phyloP scores from a whole-genome alignment of 2,888 invertebrate species.

The Himalopsyche japonica region DNA sequence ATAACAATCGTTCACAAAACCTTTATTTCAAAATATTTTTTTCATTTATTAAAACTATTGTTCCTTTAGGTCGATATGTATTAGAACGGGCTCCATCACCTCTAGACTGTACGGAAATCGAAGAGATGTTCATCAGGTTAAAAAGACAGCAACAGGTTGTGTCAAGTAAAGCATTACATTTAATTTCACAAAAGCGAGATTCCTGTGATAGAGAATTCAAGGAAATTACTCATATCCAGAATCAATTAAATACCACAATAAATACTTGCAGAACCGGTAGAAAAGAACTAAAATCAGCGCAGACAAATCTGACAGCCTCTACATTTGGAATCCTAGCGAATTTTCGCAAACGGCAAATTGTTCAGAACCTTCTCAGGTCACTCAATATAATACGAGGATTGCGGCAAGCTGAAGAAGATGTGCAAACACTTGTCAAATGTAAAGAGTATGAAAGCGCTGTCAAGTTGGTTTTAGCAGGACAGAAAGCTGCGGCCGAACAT shows the following conservation, averaged over 20 bases:
- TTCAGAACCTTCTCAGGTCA: slow-evolving; percentile 78
- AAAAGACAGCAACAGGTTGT: slow-evolving; percentile 85
- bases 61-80: slow-evolving; percentile 52
- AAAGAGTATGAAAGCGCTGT: slow-evolving; percentile 91
- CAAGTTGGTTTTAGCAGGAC: slow-evolving; percentile 84
- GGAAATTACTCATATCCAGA: slow-evolving; percentile 72
- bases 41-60: slow-evolving; percentile 44
- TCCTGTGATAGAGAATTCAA: slow-evolving; percentile 85
- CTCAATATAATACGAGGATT: slow-evolving; percentile 58
- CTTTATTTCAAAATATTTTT: too few species aligned
- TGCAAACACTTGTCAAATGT: slow-evolving; percentile 78
- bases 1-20: too few species aligned
- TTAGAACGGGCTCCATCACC: slow-evolving; percentile 67
- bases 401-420: slow-evolving; percentile 82
- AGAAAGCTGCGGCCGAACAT: slow-evolving; percentile 81
- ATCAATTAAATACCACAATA: slow-evolving; percentile 69
- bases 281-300: slow-evolving; percentile 72
- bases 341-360: slow-evolving; percentile 84
- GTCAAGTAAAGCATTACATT: slow-evolving; percentile 89
- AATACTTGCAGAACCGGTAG: slow-evolving; percentile 74
- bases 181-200: slow-evolving; percentile 90
- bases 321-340: slow-evolving; percentile 90
- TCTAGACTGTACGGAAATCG: slow-evolving; percentile 72
- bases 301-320: slow-evolving; percentile 80
- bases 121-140: slow-evolving; percentile 71